Base-by-base conservation (phyloP, 1,140 invertebrate species). In the Leptinotarsa texana region DNA sequence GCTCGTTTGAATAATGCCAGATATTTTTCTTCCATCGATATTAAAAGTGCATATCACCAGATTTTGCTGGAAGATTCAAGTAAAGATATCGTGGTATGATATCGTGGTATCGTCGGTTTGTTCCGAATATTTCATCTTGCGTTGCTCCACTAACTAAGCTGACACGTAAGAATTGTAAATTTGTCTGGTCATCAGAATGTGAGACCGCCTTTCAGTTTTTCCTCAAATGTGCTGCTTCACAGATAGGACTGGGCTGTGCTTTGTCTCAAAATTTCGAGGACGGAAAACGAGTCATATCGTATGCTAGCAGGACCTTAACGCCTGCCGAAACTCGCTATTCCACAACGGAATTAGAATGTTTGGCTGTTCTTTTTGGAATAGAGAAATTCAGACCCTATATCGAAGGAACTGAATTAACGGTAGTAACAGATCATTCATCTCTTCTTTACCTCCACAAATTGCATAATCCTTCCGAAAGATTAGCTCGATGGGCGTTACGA, bases 361-460 rank as follows among this genome's bases (percentile, higher is more conserved):
- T 89, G 22, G 86, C 85, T 0, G 80, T 89, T 11, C 63, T 65
- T 65, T 65, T 15, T 15, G 83, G 82, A 4, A 78, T 88, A 1
- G 74, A 86, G 71, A 83, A 87, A 69, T 85, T 87, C 63, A 49
- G 80, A 18, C 73, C 75, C 22, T 89, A 85, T 80, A 62, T 89
- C 3, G 82, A 85, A 70, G 84, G 83, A 3, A 82, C 73, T 4
- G 69, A 83, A 6, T 88, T 90, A 69, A 84, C 63, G 4, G 82
- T 88, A 0, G 75, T 85, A 13, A 88, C 87, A 0, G 88, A 90
- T 74, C 86, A 88, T 73, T 79, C 82, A 18, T 80, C 84, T 15
- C 77, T 89, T 3, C 76, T 74, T 24, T 90, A 86, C 85, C 78
- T 90, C 4, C 78, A 82, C 13, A 82, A 82, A 4, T 78, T 87